Conservation (phyloP, 2,113 vertebrate genomes). For the Eleginops maclovinus region DNA sequence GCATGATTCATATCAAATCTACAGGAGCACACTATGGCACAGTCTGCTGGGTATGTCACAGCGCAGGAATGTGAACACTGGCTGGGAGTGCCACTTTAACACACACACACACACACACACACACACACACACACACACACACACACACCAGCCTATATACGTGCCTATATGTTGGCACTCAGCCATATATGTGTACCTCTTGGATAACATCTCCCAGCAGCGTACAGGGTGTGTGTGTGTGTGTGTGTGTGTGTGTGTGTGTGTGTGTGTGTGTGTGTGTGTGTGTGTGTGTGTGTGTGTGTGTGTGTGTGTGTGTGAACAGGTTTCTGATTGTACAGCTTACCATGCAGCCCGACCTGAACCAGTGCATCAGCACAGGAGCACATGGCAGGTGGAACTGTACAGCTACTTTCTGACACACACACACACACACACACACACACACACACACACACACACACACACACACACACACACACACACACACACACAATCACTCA, state of each 20-base stretch:
- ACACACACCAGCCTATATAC: neutral
- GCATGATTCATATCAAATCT: constrained; percentile 21
- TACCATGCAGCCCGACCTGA: constrained; percentile 7
- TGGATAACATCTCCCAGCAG: neutral
- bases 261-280: too few species aligned
- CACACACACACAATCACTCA: too few species aligned
- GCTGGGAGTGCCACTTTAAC: too few species aligned
- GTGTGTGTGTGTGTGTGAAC: constrained; percentile 7
- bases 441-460: too few species aligned
- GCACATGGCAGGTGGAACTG: constrained; percentile 33
- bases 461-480: too few species aligned
- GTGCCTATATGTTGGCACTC: constrained; percentile 3
- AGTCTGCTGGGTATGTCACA: constrained; percentile 41
- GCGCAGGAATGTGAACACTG: constrained; percentile 44
- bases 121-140: neutral
- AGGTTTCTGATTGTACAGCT: constrained; percentile 5
- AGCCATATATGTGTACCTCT: neutral
- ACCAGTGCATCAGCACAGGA: neutral
- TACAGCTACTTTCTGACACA: too few species aligned
- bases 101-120: neutral
- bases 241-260: too few species aligned
- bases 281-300: too few species aligned
- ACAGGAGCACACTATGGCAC: too few species aligned
- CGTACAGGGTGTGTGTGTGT: too few species aligned
- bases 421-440: too few species aligned